Evolutionary conservation across 2,888 invertebrate species (phyloP).

Genomic region (Amaurobius ferox): DNA sequence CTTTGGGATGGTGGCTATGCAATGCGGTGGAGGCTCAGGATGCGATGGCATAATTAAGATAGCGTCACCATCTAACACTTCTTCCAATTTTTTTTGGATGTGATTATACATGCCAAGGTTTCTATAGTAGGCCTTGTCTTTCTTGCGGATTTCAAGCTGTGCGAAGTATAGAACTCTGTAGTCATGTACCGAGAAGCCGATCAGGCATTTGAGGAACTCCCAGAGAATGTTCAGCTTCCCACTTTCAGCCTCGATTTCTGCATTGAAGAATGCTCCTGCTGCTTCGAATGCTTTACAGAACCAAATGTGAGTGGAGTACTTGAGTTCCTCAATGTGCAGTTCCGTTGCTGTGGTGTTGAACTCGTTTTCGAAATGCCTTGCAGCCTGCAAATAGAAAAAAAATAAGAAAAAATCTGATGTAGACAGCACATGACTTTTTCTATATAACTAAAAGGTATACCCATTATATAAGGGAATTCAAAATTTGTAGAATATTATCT

Average conservation of each 20-base stretch:
- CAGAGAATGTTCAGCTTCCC: constrained; percentile 78
- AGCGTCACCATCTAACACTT: constrained; percentile 86
- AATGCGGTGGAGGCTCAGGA: constrained; percentile 92
- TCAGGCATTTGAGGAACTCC: constrained; percentile 85
- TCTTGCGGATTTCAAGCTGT: constrained; percentile 76
- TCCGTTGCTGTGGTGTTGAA: constrained; percentile 82
- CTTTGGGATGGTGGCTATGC: constrained; percentile 88
- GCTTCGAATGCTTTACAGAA: constrained; percentile 14
- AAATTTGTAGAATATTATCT: too few species aligned
- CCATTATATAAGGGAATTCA: too few species aligned
- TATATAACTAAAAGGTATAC: too few species aligned
- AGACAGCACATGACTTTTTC: too few species aligned
- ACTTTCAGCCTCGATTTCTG: background rate
- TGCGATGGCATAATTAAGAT: constrained; percentile 92
- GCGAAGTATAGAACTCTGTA: constrained; percentile 83
- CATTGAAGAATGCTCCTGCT: background rate
- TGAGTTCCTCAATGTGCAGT: constrained; percentile 78
- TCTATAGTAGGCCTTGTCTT: constrained; percentile 75
- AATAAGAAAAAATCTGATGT: too few species aligned
- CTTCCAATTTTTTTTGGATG: constrained; percentile 81
- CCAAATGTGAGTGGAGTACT: constrained; percentile 75
- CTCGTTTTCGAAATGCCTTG: constrained; percentile 82
- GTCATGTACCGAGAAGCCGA: constrained; percentile 88
- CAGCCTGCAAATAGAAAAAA: constrained; percentile 76
- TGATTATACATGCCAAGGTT: constrained; percentile 79